Percentiles rank a stretch among this genome's conserved stretches.
These are phyloP conservation scores for Petrocephalus schoutedeni DNA, from an alignment of 2,797 vertebrate species.

Conservation along the genomic window DNA sequence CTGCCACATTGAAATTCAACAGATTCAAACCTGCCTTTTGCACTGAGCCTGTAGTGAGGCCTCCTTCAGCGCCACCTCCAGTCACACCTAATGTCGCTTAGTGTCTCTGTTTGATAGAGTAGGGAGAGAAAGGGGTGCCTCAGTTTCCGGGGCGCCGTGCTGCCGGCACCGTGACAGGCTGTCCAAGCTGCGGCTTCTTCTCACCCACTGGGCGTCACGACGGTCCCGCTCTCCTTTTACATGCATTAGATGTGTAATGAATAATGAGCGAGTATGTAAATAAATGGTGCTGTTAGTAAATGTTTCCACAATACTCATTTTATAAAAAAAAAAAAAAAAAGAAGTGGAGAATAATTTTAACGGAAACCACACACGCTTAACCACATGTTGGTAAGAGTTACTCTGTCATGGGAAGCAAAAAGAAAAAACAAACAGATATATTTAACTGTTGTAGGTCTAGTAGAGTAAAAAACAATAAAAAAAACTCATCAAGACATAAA, in stretches of 20 bases:
- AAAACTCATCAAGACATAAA: neutral
- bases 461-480: neutral
- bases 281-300: neutral
- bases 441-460: neutral
- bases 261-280: neutral
- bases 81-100: neutral
- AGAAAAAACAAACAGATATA: neutral
- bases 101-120: neutral
- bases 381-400: neutral
- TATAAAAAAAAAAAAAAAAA: conserved; percentile 15
- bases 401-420: neutral
- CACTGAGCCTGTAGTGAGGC: neutral
- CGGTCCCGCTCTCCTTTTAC: neutral
- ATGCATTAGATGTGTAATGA: neutral
- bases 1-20: neutral
- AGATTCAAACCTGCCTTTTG: neutral
- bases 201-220: neutral
- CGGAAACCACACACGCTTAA: neutral
- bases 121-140: neutral
- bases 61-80: neutral
- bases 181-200: too few species aligned
- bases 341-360: conserved; percentile 7
- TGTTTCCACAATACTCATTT: neutral
- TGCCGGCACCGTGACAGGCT: neutral
- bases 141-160: too few species aligned